A percentile compares a stretch with the other conserved stretches of the same genome.
These are phyloP conservation scores for Paedocypris micromegethes DNA, from an alignment of 2,797 vertebrate genomes.

Conservation along the genomic window DNA sequence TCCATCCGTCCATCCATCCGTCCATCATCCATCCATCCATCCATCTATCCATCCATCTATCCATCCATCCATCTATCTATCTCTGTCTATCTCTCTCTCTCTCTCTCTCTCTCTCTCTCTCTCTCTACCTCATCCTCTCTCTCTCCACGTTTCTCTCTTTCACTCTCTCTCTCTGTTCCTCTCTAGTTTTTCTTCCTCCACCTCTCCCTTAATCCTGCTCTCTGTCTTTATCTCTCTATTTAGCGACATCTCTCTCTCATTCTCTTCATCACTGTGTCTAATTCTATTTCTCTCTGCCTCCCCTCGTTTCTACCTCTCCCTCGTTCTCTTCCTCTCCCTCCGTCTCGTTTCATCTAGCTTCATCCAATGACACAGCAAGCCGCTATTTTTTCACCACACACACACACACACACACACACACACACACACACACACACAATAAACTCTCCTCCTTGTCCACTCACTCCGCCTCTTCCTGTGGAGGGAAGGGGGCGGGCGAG, in stretches of 20 bases:
- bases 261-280: conserved; percentile 2
- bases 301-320: background rate
- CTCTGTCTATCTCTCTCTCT: conserved; percentile 10
- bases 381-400: conserved; percentile 11
- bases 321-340: conserved; percentile 10
- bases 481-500: conserved; percentile 33
- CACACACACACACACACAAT: conserved; percentile 32
- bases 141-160: background rate
- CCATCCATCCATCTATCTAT: no score
- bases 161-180: conserved; percentile 12
- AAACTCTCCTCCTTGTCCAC: conserved; percentile 27
- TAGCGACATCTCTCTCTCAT: conserved; percentile 8
- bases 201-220: background rate
- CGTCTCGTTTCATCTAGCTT: conserved; percentile 15
- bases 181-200: background rate
- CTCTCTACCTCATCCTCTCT: background rate
- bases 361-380: conserved; percentile 26
- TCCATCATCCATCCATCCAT: no score
- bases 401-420: conserved; percentile 14
- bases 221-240: conserved; percentile 3
- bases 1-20: no score
- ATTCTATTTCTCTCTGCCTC: conserved; percentile 13
- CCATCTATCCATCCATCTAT: no score
- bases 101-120: conserved; percentile 14
- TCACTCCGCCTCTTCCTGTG: conserved; percentile 31